Percentiles rank a stretch among this genome's conserved stretches.
phyloP scores from a whole-genome alignment of 1,140 invertebrate species.

The Drosophila ogumai region DNA sequence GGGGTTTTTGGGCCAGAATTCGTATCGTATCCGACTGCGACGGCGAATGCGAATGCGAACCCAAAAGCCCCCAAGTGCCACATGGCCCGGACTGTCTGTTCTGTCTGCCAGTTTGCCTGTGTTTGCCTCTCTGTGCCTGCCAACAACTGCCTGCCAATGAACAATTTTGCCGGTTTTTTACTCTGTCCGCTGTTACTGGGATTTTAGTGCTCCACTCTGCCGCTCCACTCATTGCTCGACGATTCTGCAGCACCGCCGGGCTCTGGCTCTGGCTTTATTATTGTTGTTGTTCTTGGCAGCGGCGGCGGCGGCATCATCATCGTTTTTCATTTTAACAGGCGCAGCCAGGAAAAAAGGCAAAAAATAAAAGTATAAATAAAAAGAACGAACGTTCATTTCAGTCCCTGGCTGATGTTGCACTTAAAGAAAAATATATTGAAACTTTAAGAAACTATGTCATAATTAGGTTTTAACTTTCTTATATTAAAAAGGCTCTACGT shows the following conservation, averaged over 20 bases:
- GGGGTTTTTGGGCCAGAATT: slow-evolving; percentile 34
- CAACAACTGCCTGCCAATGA: slow-evolving; percentile 43
- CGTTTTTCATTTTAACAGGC: slow-evolving; percentile 71
- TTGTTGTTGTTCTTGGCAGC: slow-evolving; percentile 42
- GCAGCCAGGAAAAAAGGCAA: slow-evolving; percentile 49
- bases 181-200: slow-evolving; percentile 42
- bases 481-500: background rate
- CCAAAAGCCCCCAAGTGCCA: slow-evolving; percentile 47
- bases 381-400: slow-evolving; percentile 40
- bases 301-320: slow-evolving; percentile 58
- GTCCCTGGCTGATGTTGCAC: slow-evolving; percentile 24
- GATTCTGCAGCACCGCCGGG: slow-evolving; percentile 16
- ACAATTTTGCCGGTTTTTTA: slow-evolving; percentile 64
- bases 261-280: slow-evolving; percentile 14
- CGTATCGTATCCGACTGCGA: slow-evolving; percentile 19
- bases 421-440: background rate
- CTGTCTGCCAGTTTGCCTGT: slow-evolving; percentile 11
- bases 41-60: slow-evolving; percentile 15
- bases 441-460: background rate
- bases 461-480: background rate
- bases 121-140: slow-evolving; percentile 34
- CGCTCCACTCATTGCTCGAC: slow-evolving; percentile 43
- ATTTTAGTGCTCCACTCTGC: slow-evolving; percentile 56
- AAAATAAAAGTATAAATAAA: slow-evolving; percentile 43
- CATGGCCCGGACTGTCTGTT: slow-evolving; percentile 25